Conservation (phyloP, 2,888 invertebrate species). For the Scaptodrosophila latifasciaeformis region DNA sequence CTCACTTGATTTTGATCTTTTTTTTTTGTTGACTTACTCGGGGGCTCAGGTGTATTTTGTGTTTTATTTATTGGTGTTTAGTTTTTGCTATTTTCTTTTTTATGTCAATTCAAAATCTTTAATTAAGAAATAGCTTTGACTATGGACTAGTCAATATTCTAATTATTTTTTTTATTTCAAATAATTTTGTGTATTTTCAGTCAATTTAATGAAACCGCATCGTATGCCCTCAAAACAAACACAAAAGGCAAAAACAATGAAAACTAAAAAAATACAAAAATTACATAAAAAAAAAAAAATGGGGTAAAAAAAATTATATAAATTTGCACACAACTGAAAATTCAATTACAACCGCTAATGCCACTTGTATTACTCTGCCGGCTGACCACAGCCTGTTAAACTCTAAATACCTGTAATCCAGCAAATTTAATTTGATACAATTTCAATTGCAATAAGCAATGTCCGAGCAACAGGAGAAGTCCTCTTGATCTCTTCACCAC, state of each 20-base stretch:
- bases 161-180: constrained; percentile 28
- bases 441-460: constrained; percentile 58
- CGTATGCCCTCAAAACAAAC: neutral
- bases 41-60: too few species aligned
- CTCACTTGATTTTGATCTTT: too few species aligned
- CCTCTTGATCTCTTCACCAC: too few species aligned
- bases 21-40: too few species aligned
- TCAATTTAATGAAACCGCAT: constrained; percentile 50
- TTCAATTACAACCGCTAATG: constrained; percentile 69
- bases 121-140: too few species aligned
- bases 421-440: constrained; percentile 67
- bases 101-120: too few species aligned
- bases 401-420: constrained; percentile 68
- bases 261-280: constrained; percentile 18
- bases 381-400: constrained; percentile 53
- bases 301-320: constrained; percentile 4
- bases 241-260: too few species aligned
- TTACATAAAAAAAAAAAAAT: constrained; percentile 8
- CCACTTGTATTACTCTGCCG: constrained; percentile 54
- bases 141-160: neutral
- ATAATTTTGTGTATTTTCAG: constrained; percentile 18
- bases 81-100: too few species aligned
- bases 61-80: too few species aligned
- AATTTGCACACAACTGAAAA: constrained; percentile 36
- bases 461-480: too few species aligned